Base-by-base conservation (phyloP, 2,797 vertebrate species). In the Spinus olivaceus region DNA sequence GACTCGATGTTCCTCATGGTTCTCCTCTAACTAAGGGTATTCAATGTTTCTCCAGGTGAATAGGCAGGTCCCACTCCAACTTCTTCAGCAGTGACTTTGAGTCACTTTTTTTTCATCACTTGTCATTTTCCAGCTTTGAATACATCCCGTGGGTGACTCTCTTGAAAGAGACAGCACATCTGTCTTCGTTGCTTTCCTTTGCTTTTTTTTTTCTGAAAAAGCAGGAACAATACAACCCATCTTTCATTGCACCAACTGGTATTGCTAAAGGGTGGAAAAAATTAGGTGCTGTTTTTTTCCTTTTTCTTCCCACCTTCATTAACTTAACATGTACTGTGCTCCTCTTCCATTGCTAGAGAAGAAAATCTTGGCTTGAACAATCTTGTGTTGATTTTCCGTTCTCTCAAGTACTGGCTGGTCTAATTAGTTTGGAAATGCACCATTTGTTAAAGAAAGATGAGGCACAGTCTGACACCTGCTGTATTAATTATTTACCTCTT, bases 401-500 rank as follows among this genome's bases (percentile, higher is more conserved):
- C 32, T 60, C 81, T 91, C 50, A 42, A 67, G 76, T 81, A 72
- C 86, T 0, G 3, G 46, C 90, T 94, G 74, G 71, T 64, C 87
- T 94, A 95, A 96, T 90, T 81, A 90, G 24, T 84, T 92, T 86
- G 82, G 85, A 94, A 94, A 85, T 76, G 50, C 2, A 1, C 81
- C 85, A 85, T 84, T 90, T 86, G 81, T 79, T 95, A 81, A 73
- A 70, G 82, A 81, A 90, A 86, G 67, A 86, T 2, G 21, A 88
- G 47, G 56, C 14, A 0, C 70, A 84, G 82, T 60, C 96, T 94
- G 91, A 79, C 92, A 95, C 77, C 74, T 90, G 89, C 80, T 90
- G 51, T 82, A 94, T 88, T 92, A 91, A 92, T 94, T 91, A 90
- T 76, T 91, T 90, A 77, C 91, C 89, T 76, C 60, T 86, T 91